These are phyloP conservation scores for Lagopus leucura DNA, from an alignment of 2,113 vertebrate genomes.

Conservation along the genomic window DNA sequence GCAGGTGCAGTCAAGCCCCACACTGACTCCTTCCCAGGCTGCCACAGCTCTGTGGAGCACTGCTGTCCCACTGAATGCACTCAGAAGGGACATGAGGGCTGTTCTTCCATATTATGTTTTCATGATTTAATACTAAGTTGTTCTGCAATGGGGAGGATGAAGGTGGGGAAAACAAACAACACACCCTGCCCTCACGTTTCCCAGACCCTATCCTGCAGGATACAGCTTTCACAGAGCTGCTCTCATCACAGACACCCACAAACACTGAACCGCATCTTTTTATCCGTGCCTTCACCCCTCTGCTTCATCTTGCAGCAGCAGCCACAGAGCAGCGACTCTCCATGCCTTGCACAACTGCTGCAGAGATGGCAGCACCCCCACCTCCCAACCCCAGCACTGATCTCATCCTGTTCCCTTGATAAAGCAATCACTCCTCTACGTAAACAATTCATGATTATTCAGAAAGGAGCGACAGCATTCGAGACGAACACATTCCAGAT, in stretches of 20 bases:
- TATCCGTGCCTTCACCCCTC: background rate
- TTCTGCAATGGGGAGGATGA: fast-evolving
- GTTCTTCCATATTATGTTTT: background rate
- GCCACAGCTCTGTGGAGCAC: too few relatives aligned
- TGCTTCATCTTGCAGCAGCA: background rate
- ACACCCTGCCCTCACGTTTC: background rate
- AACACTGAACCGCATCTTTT: background rate
- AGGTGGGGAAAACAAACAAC: background rate
- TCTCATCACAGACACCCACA: background rate
- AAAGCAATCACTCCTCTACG: background rate
- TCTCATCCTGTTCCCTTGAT: background rate
- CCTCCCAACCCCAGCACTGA: background rate
- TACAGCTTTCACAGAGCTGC: fast-evolving
- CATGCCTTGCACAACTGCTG: background rate
- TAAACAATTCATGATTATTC: background rate
- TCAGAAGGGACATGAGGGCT: background rate
- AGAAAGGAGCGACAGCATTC: background rate
- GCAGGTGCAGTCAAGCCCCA: background rate
- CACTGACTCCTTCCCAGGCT: too few relatives aligned
- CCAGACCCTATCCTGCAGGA: background rate
- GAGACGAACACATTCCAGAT: background rate
- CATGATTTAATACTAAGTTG: background rate
- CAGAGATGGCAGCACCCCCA: background rate
- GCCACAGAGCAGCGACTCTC: too few relatives aligned
- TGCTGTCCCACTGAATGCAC: too few relatives aligned